These are phyloP conservation scores for Triplophysa yarkandensis DNA, from an alignment of 2,797 vertebrate species.

Conservation along the genomic window DNA sequence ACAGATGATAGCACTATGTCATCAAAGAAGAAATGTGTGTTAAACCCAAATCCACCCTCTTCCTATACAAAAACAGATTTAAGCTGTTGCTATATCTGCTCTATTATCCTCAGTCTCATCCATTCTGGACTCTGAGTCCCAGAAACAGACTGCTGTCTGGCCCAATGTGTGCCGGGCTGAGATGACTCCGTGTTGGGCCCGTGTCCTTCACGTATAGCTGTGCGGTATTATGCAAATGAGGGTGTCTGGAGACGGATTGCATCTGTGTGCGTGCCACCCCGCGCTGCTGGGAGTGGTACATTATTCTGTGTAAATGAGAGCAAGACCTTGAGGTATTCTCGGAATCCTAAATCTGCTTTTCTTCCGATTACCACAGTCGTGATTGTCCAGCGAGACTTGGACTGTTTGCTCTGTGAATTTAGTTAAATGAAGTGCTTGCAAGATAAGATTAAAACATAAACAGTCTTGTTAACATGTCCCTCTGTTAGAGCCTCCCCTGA, in stretches of 20 bases:
- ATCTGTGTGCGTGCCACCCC: conserved; percentile 9
- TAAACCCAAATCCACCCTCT: conserved; percentile 29
- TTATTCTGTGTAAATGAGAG: conserved; percentile 78
- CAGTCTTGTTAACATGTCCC: conserved; percentile 22
- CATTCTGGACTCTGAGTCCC: not conserved
- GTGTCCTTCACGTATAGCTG: conserved; percentile 54
- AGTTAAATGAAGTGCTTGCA: conserved; percentile 54
- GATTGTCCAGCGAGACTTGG: conserved; percentile 59
- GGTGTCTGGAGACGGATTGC: conserved; percentile 30
- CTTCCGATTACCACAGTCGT: conserved; percentile 63
- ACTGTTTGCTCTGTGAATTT: conserved; percentile 52
- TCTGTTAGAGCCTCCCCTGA: conserved; percentile 9
- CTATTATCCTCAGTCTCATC: conserved; percentile 29
- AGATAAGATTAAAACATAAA: conserved; percentile 46
- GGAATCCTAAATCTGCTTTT: conserved; percentile 72
- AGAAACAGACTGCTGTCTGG: conserved; percentile 17
- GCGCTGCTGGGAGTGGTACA: conserved; percentile 59
- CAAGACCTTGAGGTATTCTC: conserved; percentile 73
- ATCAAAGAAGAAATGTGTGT: conserved; percentile 40
- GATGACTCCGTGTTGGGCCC: conserved; percentile 32
- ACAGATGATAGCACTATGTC: conserved; percentile 50
- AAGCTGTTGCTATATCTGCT: not conserved
- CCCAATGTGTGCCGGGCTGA: conserved; percentile 36
- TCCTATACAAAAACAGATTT: conserved; percentile 5
- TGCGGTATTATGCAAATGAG: conserved; percentile 45